Conservation (phyloP, 92 coral and sea anemone species). For the Parazoanthus swiftii region DNA sequence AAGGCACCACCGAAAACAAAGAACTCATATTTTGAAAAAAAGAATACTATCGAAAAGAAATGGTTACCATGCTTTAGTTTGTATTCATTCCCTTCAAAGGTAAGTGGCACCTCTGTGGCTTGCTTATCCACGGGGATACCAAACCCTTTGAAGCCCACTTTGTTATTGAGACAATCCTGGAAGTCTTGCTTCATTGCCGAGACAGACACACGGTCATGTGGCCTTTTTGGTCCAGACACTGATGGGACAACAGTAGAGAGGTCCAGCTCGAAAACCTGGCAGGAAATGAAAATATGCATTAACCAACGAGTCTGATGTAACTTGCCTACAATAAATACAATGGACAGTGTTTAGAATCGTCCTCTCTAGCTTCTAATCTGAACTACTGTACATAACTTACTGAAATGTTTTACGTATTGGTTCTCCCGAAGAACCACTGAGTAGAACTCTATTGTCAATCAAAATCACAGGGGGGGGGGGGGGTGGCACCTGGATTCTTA, state of each 20-base stretch:
- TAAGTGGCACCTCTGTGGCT: slow-evolving; percentile 61
- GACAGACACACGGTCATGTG: slow-evolving; percentile 91
- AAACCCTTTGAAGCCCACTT: slow-evolving; percentile 98
- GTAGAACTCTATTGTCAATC: no score
- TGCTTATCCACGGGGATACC: slow-evolving; percentile 86
- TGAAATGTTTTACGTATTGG: no score
- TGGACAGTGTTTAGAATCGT: no score
- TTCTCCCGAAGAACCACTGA: no score
- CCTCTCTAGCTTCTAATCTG: no score
- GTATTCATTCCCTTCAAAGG: slow-evolving; percentile 72
- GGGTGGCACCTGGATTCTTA: no score
- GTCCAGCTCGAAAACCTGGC: slow-evolving; percentile 84
- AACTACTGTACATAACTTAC: no score
- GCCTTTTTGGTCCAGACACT: slow-evolving; percentile 94
- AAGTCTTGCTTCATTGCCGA: slow-evolving; percentile 89
- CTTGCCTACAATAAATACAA: neutral
- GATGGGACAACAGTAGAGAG: slow-evolving; percentile 88
- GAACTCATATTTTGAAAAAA: no score
- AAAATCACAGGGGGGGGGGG: no score
- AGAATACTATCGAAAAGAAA: no score
- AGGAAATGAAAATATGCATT: neutral
- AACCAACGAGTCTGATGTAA: neutral
- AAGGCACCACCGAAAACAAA: neutral
- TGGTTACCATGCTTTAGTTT: slow-evolving; percentile 77
- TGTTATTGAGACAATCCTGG: slow-evolving; percentile 74